Evolutionary conservation across 2,888 invertebrate species (phyloP).

Genomic region (Rhyacophila evoluta): DNA sequence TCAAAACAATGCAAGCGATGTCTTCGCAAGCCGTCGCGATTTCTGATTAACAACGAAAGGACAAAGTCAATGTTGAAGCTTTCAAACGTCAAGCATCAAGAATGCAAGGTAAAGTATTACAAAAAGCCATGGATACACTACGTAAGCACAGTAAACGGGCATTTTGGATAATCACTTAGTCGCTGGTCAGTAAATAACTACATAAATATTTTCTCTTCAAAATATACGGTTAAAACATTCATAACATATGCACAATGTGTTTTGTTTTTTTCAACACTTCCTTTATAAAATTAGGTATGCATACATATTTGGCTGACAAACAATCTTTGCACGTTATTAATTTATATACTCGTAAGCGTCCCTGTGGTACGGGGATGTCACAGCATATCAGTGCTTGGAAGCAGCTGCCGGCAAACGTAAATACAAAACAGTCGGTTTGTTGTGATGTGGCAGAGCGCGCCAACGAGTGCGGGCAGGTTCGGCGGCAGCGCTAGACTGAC

Average conservation of each 20-base stretch:
- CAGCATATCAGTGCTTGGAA: neutral
- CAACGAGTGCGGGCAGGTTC: conserved; percentile 64
- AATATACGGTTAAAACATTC: neutral
- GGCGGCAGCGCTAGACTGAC: conserved; percentile 57
- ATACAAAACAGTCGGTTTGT: neutral
- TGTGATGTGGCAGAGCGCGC: conserved; percentile 60
- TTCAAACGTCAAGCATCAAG: conserved; percentile 74
- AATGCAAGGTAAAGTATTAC: conserved; percentile 76
- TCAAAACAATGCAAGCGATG: conserved; percentile 1
- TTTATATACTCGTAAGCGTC: neutral
- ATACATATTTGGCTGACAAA: conserved; percentile 56
- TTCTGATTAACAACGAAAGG: neutral
- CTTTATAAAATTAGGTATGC: neutral
- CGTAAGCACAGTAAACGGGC: conserved; percentile 72
- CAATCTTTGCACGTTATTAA: conserved; percentile 62
- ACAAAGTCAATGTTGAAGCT: neutral
- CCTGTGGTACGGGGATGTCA: neutral
- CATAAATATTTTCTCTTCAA: conserved; percentile 48
- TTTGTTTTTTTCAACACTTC: neutral
- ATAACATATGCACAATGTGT: conserved; percentile 25
- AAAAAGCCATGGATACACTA: conserved; percentile 77
- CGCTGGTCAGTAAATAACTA: neutral
- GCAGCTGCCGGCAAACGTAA: conserved; percentile 16
- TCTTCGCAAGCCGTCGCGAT: neutral
- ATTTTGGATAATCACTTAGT: conserved; percentile 59